Evolutionary conservation across 2,113 vertebrate species (phyloP).

Genomic region (Epinephelus lanceolatus): DNA sequence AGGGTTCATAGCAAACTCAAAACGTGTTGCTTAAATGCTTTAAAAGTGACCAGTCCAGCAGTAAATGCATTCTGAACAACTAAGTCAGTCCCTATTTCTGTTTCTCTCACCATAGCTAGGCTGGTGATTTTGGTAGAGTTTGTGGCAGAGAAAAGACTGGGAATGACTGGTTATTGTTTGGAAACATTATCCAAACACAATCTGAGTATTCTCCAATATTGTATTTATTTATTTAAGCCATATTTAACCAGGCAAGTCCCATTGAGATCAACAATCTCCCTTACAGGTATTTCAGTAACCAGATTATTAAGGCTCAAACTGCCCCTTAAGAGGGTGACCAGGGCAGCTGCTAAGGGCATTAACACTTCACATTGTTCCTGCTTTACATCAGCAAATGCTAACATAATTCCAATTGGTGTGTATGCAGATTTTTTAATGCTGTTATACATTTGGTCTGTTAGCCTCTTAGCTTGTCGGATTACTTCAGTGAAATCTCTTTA

Average conservation of each 20-base stretch:
- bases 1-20: neutral
- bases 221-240: no score
- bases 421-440: neutral
- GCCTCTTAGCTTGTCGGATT: slow-evolving; percentile 44
- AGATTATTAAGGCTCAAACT: neutral
- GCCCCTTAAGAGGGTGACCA: neutral
- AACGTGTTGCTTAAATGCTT: neutral
- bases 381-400: slow-evolving; percentile 5
- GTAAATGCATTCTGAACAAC: neutral
- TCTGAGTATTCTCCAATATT: neutral
- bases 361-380: neutral
- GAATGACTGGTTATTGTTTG: neutral
- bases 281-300: neutral
- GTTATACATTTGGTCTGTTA: slow-evolving; percentile 7
- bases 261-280: no score
- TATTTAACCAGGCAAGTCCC: no score
- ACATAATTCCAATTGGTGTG: neutral
- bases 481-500: slow-evolving; percentile 52
- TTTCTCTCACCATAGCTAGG: neutral
- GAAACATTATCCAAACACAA: neutral
- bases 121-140: neutral
- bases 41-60: neutral
- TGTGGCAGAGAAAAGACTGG: neutral
- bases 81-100: neutral
- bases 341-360: neutral